Evolutionary conservation across 2,888 invertebrate species (phyloP).

Genomic region (Melinopterus prodromus): DNA sequence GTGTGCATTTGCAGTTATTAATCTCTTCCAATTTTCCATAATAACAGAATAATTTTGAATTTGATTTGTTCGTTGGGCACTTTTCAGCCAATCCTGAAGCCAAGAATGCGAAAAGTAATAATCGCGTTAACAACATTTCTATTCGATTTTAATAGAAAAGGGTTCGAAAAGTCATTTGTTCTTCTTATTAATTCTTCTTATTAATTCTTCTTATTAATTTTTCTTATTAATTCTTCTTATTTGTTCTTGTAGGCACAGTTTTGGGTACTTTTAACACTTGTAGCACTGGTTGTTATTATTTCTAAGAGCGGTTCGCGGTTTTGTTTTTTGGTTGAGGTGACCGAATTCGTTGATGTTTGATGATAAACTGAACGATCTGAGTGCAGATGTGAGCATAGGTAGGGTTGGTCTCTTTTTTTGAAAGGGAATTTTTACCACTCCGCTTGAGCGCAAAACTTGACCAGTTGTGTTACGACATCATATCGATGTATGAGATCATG

Average conservation of each 20-base stretch:
- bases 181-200: neutral
- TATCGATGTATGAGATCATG: neutral
- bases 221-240: neutral
- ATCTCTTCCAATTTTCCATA: conserved; percentile 53
- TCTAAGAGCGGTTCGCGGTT: neutral
- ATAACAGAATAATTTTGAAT: conserved; percentile 57
- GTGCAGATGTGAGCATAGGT: neutral
- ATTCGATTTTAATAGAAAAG: conserved; percentile 5
- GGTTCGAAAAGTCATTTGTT: neutral
- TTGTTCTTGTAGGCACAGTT: neutral
- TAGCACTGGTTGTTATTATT: neutral
- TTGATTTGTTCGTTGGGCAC: conserved; percentile 50
- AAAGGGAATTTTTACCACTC: neutral
- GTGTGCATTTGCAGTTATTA: conserved; percentile 56
- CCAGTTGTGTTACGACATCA: neutral
- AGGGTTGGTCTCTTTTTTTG: neutral
- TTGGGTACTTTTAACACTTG: neutral
- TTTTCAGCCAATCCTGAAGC: conserved; percentile 45
- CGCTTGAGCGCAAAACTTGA: neutral
- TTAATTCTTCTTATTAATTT: neutral
- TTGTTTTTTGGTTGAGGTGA: neutral
- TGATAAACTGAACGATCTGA: neutral
- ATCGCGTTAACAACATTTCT: conserved; percentile 13
- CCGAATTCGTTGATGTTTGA: neutral
- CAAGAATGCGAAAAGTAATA: conserved; percentile 37